Base-by-base conservation (phyloP, 2,888 invertebrate species). In the Sycophila texana region DNA sequence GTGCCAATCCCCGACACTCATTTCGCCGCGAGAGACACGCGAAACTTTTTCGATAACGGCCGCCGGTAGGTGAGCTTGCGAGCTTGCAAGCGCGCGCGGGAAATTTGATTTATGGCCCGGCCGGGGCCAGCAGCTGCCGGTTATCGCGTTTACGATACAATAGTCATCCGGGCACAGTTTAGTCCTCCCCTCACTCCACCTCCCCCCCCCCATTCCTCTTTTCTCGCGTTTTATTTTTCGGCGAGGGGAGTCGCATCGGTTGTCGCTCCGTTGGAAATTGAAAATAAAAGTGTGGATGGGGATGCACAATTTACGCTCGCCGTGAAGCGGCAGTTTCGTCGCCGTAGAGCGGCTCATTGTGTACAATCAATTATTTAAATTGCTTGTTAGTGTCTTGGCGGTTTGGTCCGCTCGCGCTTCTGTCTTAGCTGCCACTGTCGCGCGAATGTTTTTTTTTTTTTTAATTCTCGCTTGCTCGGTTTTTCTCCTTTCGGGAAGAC, bases 21-120 rank as follows among this genome's bases (percentile, higher is more conserved):
- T 77, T 79, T 72, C 63, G 77, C 30, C 65, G 60, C 22, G 14
- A 39, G 73, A 65, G 73, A 76, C 77, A 73, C 60, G 70, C 73
- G 73, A 81, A 81, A 81, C 79, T 81, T 81, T 81, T 81, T 81
- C 76, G 81, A 81, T 81, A 81, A 81, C 81, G 61, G 70, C 10
- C 39, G 39, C 39, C 39, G 39, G 39, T 39, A 39, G 10, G 39
- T 5, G 14, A 20, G 66, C 49, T 47, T 18, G n/a, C 58, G 13
- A 20, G 60, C 20, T 20, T 18, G 18, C 39, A 7, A 5, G 53
- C 68, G 49, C 68, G 49, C 30, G 51, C 57, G 65, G 47, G 22
- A 75, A 75, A 73, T 79, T 72, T 81, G 81, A 81, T 81, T 79
- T 81, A 76, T 79, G 63, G 77, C 60, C 49, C 68, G 60, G 79